Base-by-base conservation (phyloP, 1,140 invertebrate genomes). In the Matsumurasca onukii region DNA sequence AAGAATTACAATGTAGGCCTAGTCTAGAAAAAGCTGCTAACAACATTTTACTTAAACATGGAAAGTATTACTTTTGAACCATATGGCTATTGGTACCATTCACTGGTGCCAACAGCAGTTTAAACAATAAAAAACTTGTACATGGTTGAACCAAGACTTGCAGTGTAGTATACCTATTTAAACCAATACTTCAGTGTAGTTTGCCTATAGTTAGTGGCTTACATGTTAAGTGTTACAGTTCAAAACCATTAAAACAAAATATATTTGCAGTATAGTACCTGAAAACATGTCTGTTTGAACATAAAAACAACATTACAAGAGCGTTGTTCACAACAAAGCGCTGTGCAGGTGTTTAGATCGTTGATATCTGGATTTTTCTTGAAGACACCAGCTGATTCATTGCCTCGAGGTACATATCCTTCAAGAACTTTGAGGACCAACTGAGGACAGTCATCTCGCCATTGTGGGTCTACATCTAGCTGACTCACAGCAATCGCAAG, bases 241-340 rank as follows among this genome's bases (percentile, higher is more conserved):
- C n/a, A n/a, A n/a, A n/a, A n/a, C n/a, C n/a, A n/a, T n/a, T n/a
- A n/a, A n/a, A n/a, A n/a, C n/a, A n/a, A 15, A 61, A 22, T 62
- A 22, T 59, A n/a, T 61, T n/a, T 31, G 27, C 20, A 62, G 13
- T 51, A 30, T 62, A 30, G 29, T 61, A 92, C 84, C 80, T 90
- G 89, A 76, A 86, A 95, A 77, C 92, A 95, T 61, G 86, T 88
- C 22, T 80, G 78, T 72, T 92, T 87, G 68, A 86, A 86, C 76
- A 91, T 88, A 74, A 95, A 88, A 2, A 89, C 91, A 70, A 93
- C 86, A 79, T 95, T 90, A 76, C 93, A 95, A 1, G 77, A 73
- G 0, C 82, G 77, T 45, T 85, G 81, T 0, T 78, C 77, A 76
- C 93, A 95, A 76, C 93, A 95, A 34, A 84, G 81, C 71, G 85